Evolutionary conservation across 2,888 invertebrate genomes (phyloP).

Genomic region (Ferdinandea cuprea): DNA sequence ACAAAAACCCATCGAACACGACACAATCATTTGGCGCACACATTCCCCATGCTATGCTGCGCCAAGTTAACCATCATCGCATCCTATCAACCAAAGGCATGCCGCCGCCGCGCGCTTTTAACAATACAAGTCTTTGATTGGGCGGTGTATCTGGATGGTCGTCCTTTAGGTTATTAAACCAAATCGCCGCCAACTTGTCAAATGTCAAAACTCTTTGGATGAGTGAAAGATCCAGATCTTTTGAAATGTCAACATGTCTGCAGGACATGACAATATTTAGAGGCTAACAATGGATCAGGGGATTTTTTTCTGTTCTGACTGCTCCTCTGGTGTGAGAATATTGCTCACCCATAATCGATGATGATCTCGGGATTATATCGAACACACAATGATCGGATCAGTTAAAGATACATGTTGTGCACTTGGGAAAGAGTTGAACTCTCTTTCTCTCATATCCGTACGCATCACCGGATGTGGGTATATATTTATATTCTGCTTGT

Average conservation of each 20-base stretch:
- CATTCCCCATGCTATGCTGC: conserved; percentile 38
- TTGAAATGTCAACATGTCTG: conserved; percentile 71
- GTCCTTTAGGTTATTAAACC: conserved; percentile 72
- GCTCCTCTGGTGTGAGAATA: conserved; percentile 44
- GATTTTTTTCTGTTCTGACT: neutral
- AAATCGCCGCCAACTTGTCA: conserved; percentile 75
- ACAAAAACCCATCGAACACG: conserved; percentile 2
- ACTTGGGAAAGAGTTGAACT: conserved; percentile 42
- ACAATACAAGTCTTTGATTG: conserved; percentile 17
- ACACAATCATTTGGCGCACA: conserved; percentile 50
- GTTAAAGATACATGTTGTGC: neutral
- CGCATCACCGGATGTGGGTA: conserved; percentile 65
- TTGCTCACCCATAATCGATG: conserved; percentile 50
- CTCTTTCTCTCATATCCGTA: conserved; percentile 16
- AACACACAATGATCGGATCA: conserved; percentile 25
- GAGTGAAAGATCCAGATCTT: conserved; percentile 75
- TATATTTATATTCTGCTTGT: conserved; percentile 49
- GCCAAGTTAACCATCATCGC: conserved; percentile 33
- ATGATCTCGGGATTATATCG: conserved; percentile 48
- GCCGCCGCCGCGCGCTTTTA: conserved; percentile 59
- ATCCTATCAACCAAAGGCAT: conserved; percentile 43
- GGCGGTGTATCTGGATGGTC: conserved; percentile 16
- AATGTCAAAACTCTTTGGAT: conserved; percentile 65
- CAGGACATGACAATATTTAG: conserved; percentile 68
- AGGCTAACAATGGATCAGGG: neutral